Evolutionary conservation across 2,797 vertebrate species (phyloP), one percentile per base, ranked within the genome.

Genomic region (Ficedula albicollis): DNA sequence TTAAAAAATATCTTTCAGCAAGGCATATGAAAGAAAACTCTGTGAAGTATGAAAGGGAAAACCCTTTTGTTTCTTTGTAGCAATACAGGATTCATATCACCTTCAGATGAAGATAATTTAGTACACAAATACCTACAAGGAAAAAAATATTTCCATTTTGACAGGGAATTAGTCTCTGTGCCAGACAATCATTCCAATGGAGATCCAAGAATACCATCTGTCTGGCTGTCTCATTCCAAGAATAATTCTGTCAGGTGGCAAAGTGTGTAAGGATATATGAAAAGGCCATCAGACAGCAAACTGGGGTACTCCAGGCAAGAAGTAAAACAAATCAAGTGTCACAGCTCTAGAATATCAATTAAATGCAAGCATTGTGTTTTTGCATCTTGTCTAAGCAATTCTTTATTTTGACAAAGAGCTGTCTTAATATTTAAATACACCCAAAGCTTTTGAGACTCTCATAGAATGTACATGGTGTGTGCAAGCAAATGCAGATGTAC

Each of bases 131-230:
- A 94, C 83, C 69, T 86, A 59, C 9, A 90, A 87, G 26, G 36
- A 63, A 89, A 93, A 86, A 85, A 81, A 43, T 32, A 91, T 46
- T 93, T 87, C 68, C 25, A 29, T 72, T 94, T 84, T 80, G 72
- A 93, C 64, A 87, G 38, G 14, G 11, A 90, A 82, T 83, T 91
- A 44, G 7, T 36, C 8, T 49, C 52, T 85, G 21, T 81, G 76
- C 62, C 87, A 94, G 55, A 84, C 46, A 86, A 48, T 64, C 56
- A 39, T 44, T 77, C 55, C 78, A 87, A 87, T 63, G 15, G 67
- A 70, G 59, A 93, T 75, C 76, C 76, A 93, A 89, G 38, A 83
- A 55, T 13, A 78, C 87, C 87, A 96, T 94, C 87, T 95, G 93
- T 55, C 82, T 88, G 79, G 8, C 46, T 77, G 64, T 16, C 74